These are phyloP conservation scores for Druon quercuslanigerum DNA, from an alignment of 1,140 invertebrate genomes.

Conservation along the genomic window DNA sequence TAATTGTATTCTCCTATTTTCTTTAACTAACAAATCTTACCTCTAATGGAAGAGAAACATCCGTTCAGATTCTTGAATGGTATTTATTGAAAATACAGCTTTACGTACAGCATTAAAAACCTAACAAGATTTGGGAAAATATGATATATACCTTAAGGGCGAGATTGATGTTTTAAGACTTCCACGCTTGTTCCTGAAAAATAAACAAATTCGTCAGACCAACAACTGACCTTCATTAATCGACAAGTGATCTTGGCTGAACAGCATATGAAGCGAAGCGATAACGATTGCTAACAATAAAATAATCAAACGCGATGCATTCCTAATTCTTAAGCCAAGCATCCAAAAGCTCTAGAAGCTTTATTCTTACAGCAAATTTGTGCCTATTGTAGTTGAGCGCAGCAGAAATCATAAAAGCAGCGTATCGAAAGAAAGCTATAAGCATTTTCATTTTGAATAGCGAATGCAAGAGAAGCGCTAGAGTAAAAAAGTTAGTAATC, in stretches of 20 bases:
- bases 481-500: conserved; percentile 59
- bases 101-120: conserved; percentile 58
- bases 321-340: neutral
- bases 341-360: neutral
- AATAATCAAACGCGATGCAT: neutral
- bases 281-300: neutral
- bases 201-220: conserved; percentile 40
- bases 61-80: conserved; percentile 41
- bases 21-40: too few species aligned
- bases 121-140: conserved; percentile 36
- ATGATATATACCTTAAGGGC: conserved; percentile 33
- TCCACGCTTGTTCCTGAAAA: conserved; percentile 59
- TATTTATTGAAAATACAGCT: conserved; percentile 68
- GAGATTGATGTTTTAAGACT: conserved; percentile 33
- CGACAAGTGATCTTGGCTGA: conserved; percentile 43
- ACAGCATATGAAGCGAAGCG: conserved; percentile 56
- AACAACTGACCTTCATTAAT: conserved; percentile 35
- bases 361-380: too few species aligned
- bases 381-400: neutral
- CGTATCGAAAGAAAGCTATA: conserved; percentile 6
- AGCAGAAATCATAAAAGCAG: neutral
- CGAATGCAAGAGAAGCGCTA: conserved; percentile 62
- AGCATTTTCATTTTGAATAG: conserved; percentile 42
- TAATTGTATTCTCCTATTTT: too few species aligned
- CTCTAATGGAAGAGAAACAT: conserved; percentile 10